Evolutionary conservation across 2,113 vertebrate genomes (phyloP), one percentile per base, ranked within the genome.

Genomic region (Echinops telfairi): DNA sequence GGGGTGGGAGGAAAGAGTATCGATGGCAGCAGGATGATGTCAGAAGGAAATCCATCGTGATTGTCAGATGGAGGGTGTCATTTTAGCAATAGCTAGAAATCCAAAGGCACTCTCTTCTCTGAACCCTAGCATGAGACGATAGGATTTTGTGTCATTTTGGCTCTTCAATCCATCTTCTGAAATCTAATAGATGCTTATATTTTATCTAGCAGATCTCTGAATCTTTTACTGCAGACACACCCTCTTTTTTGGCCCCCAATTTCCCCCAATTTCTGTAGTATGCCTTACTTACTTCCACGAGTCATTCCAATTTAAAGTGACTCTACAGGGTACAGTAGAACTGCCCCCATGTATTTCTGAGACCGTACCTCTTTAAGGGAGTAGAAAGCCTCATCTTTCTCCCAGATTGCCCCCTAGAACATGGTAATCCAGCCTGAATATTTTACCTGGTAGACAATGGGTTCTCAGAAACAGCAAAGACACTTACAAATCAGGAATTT

Each of bases 21-120:
- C 8, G 2, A 7, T 17, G 70, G 60, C 17, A 80, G 53, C 81
- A 89, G 29, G 16, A 22, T 77, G 27, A 2, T 53, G 10, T 29
- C 27, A 40, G 79, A 64, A 86, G 29, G 38, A 88, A 47, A 66
- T 1, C 33, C n/a, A 75, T 40, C n/a, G 19, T 0, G 1, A 10
- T 5, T 38, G 20, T 1, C 36, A 80, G 43, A 33, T 2, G 83
- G 9, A 33, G 14, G 17, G 64, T 40, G 16, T 53, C 57, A 86
- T 31, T 83, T 40, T 17, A 27, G 33, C 1, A 76, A 43, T 33
- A 85, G 6, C 2, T 76, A 8, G 36, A 58, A 58, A 76, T 40
- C 9, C 62, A 75, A 80, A 93, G 31, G 22, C 60, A 47, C 73
- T 84, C 47, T 66, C 71, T 77, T 92, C 76, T 75, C 38, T 76